Conservation (phyloP, 2,888 invertebrate genomes). For the Frankliniella intonsa region DNA sequence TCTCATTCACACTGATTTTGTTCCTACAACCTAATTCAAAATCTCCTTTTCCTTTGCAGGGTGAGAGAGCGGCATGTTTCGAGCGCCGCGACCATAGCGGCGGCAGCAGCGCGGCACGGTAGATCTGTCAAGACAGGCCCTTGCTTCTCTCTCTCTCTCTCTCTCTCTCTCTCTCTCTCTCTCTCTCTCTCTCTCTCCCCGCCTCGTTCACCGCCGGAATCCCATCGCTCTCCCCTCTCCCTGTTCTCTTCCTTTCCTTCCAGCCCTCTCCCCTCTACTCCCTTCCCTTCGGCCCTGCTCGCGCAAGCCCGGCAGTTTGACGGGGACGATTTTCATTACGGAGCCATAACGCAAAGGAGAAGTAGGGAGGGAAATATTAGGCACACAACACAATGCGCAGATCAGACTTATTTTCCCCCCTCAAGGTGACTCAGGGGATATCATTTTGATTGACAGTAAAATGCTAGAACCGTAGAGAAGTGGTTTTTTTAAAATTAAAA, state of each 20-base stretch:
- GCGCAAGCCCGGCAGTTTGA: background rate
- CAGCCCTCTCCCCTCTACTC: background rate
- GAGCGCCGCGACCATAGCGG: background rate
- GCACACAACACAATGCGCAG: too few relatives aligned
- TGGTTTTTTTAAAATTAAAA: too few relatives aligned
- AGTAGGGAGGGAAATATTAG: background rate
- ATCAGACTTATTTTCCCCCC: too few relatives aligned
- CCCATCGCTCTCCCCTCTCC: background rate
- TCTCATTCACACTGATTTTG: too few relatives aligned
- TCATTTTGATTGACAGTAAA: too few relatives aligned
- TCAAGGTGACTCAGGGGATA: too few relatives aligned
- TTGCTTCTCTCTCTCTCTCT: background rate
- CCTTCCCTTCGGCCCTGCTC: background rate
- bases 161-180: background rate
- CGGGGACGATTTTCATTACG: conserved; percentile 12
- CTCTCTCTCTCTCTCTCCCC: background rate
- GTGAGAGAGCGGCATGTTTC: background rate
- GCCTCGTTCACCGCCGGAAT: background rate
- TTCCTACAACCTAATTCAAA: too few relatives aligned
- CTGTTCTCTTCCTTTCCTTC: background rate
- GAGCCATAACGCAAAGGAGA: background rate
- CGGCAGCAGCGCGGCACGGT: background rate
- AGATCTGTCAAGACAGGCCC: conserved; percentile 8
- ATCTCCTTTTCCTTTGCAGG: background rate
- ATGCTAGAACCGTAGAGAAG: too few relatives aligned